phyloP scores from a whole-genome alignment of 2,113 vertebrate genomes.

The Pterocles burchelli region DNA sequence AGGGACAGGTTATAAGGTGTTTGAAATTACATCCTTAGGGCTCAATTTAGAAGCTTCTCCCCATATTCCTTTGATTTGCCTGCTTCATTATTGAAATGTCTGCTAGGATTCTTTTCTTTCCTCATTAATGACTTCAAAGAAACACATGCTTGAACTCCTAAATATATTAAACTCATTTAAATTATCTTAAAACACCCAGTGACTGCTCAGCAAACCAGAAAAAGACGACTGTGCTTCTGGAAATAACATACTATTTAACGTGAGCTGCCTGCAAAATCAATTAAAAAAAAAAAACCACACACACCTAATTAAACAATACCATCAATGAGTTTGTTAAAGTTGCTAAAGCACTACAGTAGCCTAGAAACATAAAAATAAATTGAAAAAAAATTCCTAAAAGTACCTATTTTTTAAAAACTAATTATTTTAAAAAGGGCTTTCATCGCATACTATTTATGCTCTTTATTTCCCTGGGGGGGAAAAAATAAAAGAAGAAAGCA shows the following conservation, averaged over 20 bases:
- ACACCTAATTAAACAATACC: background rate
- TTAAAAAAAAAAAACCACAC: constrained; percentile 12
- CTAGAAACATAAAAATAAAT: background rate
- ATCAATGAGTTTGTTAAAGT: background rate
- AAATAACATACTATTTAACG: constrained; percentile 30
- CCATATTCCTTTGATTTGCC: constrained; percentile 61
- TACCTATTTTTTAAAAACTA: background rate
- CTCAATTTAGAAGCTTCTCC: constrained; percentile 49
- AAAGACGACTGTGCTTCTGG: background rate
- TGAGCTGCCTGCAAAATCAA: background rate
- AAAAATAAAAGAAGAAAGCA: background rate
- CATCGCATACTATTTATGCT: background rate
- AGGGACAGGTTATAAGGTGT: constrained; percentile 47
- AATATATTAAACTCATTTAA: constrained; percentile 67
- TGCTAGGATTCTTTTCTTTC: constrained; percentile 27
- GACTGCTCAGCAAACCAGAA: constrained; percentile 62
- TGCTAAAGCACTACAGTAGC: background rate
- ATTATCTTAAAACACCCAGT: constrained; percentile 52
- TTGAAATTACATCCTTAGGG: constrained; percentile 60
- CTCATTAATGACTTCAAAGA: constrained; percentile 64
- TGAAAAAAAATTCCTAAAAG: background rate
- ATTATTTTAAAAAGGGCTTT: background rate
- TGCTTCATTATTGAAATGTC: constrained; percentile 38
- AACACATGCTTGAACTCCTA: constrained; percentile 64
- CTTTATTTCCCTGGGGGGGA: background rate